Percentiles rank a stretch among this genome's conserved stretches.
Conservation (phyloP, 2,888 invertebrate genomes). For the Conus canariensis region DNA sequence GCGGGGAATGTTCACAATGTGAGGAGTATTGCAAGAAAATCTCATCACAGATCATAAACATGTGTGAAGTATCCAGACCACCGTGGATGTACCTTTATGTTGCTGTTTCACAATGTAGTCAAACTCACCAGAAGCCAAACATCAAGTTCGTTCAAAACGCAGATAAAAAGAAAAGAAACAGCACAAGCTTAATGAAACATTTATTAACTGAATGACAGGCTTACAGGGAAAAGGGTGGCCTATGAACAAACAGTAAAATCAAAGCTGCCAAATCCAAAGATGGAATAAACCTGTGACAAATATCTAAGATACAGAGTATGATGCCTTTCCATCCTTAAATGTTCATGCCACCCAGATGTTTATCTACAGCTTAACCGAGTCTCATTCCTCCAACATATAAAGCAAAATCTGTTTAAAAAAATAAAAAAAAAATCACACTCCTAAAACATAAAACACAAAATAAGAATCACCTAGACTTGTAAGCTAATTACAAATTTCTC, state of each 20-base stretch:
- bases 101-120: background rate
- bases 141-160: background rate
- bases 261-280: background rate
- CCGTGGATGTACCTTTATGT: background rate
- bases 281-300: background rate
- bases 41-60: too few species aligned
- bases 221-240: background rate
- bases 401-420: background rate
- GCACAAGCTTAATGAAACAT: background rate
- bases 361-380: too few species aligned
- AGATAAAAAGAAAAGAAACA: background rate
- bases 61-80: too few species aligned
- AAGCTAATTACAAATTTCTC: background rate
- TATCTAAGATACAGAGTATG: too few species aligned
- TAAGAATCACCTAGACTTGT: too few species aligned
- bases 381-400: too few species aligned
- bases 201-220: background rate
- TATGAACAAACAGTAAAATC: background rate
- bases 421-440: background rate
- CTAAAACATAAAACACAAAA: background rate
- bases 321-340: background rate
- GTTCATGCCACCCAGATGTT: background rate
- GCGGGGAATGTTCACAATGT: too few species aligned
- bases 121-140: background rate
- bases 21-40: too few species aligned